Evolutionary conservation across 2,888 invertebrate genomes (phyloP), one percentile per base, ranked within the genome.

Genomic region (Drosophila merina): DNA sequence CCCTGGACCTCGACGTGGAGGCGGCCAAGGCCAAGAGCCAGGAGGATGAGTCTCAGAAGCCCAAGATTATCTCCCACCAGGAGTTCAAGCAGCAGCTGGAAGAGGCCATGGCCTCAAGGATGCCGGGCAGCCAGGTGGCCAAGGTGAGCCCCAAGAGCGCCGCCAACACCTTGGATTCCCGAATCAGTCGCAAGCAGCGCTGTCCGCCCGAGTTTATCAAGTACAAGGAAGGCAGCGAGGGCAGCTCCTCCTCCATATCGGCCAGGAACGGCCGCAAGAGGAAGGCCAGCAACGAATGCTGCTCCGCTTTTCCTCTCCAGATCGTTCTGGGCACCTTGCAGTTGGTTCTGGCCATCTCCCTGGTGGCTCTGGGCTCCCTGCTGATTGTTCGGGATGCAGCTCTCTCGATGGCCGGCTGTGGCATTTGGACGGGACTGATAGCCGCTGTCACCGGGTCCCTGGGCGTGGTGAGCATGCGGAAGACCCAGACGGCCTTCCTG

Each of bases 391-490:
- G 92, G 26, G 90, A 89, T 64, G 90, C 91, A 30, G 83, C 91
- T 40, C 69, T 92, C 47, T 86, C 91, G 26, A 88, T 89, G 54
- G 86, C 90, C 54, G 91, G 91, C 12, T 89, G 91, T 69, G 92
- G 91, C 25, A 88, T 92, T 74, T 92, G 91, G 92, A 88, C 91
- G 7, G 92, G 92, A 3, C 76, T 89, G 14, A 89, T 90, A 71
- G 91, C 91, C 10, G 91, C 91, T 2, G 86, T 91, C 30, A 90
- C 92, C 3, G 92, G 92, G 42, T 89, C 92, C 31, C 64, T 92
- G 75, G 92, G 92, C 51, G 91, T 91, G 66, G 91, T 92, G 54
- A 91, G 91, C 79, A 87, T 92, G 75, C 87, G 90, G 31, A 91
- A 91, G 62, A 90, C 91, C 3, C 90, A 90, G 70, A 91, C 91